Conservation (phyloP, 1,140 invertebrate genomes). For the Achroia grisella region DNA sequence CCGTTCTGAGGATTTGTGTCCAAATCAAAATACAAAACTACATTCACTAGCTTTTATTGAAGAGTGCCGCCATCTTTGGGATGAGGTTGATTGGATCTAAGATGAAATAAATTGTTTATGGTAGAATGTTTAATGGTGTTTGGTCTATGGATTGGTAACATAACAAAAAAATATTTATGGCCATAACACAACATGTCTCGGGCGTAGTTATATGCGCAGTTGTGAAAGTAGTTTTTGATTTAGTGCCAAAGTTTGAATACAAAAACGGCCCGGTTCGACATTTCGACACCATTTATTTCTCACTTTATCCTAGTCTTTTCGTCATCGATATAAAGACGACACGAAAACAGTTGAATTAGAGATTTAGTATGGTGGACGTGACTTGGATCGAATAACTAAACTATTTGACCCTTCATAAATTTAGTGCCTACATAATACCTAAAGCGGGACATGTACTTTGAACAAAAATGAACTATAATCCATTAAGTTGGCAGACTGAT, state of each 20-base stretch:
- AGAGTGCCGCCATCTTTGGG: too few relatives aligned
- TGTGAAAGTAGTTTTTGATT: constrained; percentile 38
- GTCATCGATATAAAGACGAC: constrained; percentile 29
- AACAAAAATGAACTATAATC: too few relatives aligned
- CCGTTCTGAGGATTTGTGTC: too few relatives aligned
- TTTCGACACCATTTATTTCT: constrained; percentile 48
- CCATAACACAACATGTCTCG: background rate
- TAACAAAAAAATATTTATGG: background rate
- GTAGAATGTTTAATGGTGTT: background rate
- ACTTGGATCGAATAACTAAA: constrained; percentile 23
- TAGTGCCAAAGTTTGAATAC: constrained; percentile 39
- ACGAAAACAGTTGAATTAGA: constrained; percentile 29
- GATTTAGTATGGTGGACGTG: constrained; percentile 38
- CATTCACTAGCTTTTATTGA: too few relatives aligned
- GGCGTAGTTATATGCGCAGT: background rate
- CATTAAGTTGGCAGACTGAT: background rate
- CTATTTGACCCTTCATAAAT: constrained; percentile 10
- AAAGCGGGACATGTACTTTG: too few relatives aligned
- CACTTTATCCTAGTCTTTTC: constrained; percentile 28
- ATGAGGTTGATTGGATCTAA: too few relatives aligned
- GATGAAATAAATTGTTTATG: background rate
- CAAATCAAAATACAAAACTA: too few relatives aligned
- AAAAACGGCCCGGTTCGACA: constrained; percentile 37
- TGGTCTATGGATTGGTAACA: background rate
- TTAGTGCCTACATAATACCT: background rate